phyloP scores from a whole-genome alignment of 2,113 vertebrate species.

The Empidonax alnorum region DNA sequence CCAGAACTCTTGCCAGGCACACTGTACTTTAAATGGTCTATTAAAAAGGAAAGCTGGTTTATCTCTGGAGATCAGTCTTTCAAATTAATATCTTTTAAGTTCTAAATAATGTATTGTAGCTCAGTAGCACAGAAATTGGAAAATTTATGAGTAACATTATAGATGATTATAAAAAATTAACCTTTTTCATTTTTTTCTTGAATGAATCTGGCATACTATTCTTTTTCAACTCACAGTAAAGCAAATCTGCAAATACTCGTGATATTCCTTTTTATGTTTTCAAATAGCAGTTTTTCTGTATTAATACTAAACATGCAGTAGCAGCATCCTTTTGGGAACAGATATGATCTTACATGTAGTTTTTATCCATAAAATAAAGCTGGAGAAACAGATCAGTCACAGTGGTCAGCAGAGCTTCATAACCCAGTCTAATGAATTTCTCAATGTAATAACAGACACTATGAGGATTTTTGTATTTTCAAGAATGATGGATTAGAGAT shows the following conservation, averaged over 20 bases:
- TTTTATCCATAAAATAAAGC: neutral
- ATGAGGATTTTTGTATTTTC: neutral
- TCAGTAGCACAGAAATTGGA: slow-evolving; percentile 47
- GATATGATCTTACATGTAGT: neutral
- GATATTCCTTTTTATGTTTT: neutral
- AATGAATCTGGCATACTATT: neutral
- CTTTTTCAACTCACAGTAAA: neutral
- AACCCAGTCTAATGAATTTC: neutral
- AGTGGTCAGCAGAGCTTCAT: neutral
- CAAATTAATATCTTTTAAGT: slow-evolving; percentile 54
- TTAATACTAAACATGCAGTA: neutral
- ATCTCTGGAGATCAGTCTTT: slow-evolving; percentile 39
- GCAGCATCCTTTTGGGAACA: neutral
- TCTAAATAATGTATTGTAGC: slow-evolving; percentile 44
- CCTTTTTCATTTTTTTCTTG: neutral
- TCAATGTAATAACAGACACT: neutral
- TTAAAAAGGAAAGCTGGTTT: slow-evolving; percentile 30
- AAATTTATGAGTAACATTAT: slow-evolving; percentile 38
- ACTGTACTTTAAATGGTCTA: slow-evolving; percentile 21
- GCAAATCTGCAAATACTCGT: neutral
- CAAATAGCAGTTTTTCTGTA: neutral
- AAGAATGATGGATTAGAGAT: neutral
- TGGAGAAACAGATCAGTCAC: neutral
- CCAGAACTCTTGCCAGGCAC: neutral
- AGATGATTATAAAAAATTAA: slow-evolving; percentile 46